Conservation (phyloP, 2,888 invertebrate species). For the Temnothorax ravouxi region DNA sequence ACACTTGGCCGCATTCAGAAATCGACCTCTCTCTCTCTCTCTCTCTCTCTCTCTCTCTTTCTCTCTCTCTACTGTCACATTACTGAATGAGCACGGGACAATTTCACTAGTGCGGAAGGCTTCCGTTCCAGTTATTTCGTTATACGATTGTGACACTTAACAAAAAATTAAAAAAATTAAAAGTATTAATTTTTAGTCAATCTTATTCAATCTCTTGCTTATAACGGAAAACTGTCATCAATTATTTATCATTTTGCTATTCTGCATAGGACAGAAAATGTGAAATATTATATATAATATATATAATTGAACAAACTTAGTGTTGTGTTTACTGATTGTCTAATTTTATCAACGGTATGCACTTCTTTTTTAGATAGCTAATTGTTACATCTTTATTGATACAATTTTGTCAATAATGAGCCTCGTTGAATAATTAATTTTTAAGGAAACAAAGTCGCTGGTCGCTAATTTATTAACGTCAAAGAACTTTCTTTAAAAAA, state of each 20-base stretch:
- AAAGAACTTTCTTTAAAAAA: neutral
- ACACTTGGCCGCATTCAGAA: slow-evolving; percentile 59
- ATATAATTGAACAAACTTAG: neutral
- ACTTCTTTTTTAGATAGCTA: neutral
- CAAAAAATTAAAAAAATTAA: neutral
- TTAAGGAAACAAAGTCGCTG: neutral
- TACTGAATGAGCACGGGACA: slow-evolving; percentile 53
- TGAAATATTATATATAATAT: neutral
- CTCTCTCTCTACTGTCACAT: slow-evolving; percentile 66
- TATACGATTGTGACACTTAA: slow-evolving; percentile 11
- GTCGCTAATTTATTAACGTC: neutral
- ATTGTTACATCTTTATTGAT: neutral
- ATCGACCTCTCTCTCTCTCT: no score
- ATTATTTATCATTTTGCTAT: neutral
- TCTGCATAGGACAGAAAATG: neutral
- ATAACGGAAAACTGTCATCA: neutral
- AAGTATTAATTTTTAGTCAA: neutral
- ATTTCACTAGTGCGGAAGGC: slow-evolving; percentile 70
- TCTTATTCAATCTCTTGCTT: neutral
- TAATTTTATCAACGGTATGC: neutral
- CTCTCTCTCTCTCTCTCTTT: no score
- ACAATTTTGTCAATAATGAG: neutral
- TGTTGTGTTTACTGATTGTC: neutral
- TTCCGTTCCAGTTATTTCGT: slow-evolving; percentile 58
- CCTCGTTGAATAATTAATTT: neutral